Percentiles rank a stretch among this genome's conserved stretches.
Evolutionary conservation across 1,140 invertebrate species (phyloP).

Genomic region (Brachionus paranguensis): DNA sequence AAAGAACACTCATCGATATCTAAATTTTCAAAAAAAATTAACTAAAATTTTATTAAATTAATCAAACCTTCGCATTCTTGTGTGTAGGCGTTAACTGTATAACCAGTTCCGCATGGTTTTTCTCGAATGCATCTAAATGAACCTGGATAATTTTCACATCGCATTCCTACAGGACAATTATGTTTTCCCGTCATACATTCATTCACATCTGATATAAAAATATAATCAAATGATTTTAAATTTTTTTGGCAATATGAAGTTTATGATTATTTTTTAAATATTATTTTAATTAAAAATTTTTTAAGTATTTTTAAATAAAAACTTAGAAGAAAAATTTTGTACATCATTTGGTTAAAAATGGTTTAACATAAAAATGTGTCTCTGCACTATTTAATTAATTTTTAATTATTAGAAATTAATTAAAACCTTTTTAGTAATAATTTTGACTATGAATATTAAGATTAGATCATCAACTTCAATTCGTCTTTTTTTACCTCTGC

Average conservation of each 20-base stretch:
- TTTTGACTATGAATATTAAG: too few relatives aligned
- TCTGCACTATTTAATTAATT: too few relatives aligned
- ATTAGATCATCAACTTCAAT: too few relatives aligned
- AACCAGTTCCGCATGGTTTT: conserved; percentile 87
- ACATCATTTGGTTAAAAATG: too few relatives aligned
- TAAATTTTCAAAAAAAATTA: conserved; percentile 44
- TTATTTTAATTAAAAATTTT: not conserved
- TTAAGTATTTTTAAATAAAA: not conserved
- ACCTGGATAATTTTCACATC: conserved; percentile 40
- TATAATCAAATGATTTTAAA: too few relatives aligned
- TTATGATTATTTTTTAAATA: too few relatives aligned
- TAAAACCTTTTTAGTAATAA: too few relatives aligned
- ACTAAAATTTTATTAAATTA: not conserved
- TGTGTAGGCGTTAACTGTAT: conserved; percentile 79
- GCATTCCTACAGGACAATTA: conserved; percentile 23
- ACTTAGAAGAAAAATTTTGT: too few relatives aligned
- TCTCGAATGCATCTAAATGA: conserved; percentile 58
- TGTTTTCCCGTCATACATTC: conserved; percentile 13
- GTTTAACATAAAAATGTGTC: too few relatives aligned
- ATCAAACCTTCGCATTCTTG: conserved; percentile 74
- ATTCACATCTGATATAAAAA: conserved; percentile 9
- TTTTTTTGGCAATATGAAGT: too few relatives aligned
- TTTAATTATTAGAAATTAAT: too few relatives aligned
- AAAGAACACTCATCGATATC: conserved; percentile 68
- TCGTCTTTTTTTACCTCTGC: not conserved